These are phyloP conservation scores for Solea solea DNA, from an alignment of 2,113 vertebrate species.

Conservation along the genomic window DNA sequence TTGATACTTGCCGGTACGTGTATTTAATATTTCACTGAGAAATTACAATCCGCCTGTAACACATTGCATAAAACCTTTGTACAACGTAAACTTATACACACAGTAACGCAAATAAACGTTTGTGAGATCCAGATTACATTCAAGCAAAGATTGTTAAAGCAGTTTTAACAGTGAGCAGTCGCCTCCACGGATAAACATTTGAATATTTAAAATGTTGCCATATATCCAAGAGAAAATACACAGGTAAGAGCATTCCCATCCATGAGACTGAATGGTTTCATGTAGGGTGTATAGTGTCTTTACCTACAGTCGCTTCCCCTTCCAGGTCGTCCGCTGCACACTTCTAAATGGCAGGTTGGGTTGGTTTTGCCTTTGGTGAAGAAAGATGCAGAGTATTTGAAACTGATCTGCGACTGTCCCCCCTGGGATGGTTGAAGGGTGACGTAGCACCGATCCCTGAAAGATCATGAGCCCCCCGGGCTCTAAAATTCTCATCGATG, in stretches of 20 bases:
- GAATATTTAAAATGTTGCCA: too few species aligned
- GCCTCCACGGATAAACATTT: too few species aligned
- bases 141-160: too few species aligned
- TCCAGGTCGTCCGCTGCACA: conserved; percentile 27
- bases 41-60: too few species aligned
- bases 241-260: background rate
- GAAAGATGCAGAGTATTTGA: conserved; percentile 71
- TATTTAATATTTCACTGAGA: too few species aligned
- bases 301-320: conserved; percentile 37
- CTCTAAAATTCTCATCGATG: conserved; percentile 80
- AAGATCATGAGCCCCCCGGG: conserved; percentile 74
- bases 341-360: conserved; percentile 41
- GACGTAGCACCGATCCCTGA: conserved; percentile 73
- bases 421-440: conserved; percentile 74
- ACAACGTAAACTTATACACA: too few species aligned
- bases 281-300: conserved; percentile 23
- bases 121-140: too few species aligned
- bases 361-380: conserved; percentile 60
- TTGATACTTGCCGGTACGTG: too few species aligned
- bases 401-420: conserved; percentile 72
- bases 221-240: too few species aligned
- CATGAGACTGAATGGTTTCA: conserved; percentile 18
- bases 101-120: too few species aligned
- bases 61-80: too few species aligned
- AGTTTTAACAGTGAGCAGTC: too few species aligned